Evolutionary conservation across 2,888 invertebrate genomes (phyloP), one percentile per base, ranked within the genome.

Genomic region (Malthinus seriepunctatus): DNA sequence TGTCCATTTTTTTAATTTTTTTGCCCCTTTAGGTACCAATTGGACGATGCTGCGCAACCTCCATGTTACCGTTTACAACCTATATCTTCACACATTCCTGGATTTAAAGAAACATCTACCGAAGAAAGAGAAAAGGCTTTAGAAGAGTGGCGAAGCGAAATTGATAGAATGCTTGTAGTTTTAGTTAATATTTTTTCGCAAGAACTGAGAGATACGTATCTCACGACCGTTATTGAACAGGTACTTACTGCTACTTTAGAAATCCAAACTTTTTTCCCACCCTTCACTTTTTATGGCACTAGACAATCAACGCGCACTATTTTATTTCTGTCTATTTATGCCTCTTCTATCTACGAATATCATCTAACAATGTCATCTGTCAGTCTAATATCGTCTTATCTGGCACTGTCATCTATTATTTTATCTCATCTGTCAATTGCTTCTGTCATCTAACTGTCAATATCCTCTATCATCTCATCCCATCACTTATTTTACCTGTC

Each of bases 141-240:
- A 53, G 79, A 77, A 52, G 81, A 82, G 70, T 84, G 83, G 83
- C 80, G 82, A 53, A 79, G 75, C 0, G 85, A 86, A 71, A 81
- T 86, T 7, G 84, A 84, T 60, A 80, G 82, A 71, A 85, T 91
- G 61, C 80, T 92, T 1, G 83, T 83, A 59, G 86, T 88, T 14
- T 82, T 92, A 58, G 84, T 90, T 35, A 83, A 86, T 33, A 86
- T 89, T 0, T 84, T 91, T 74, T 86, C 89, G 8, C 87, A 87
- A 71, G 91, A 91, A 73, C 84, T 91, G 14, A 84, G 89, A 68
- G 90, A 91, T 70, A 90, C 90, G 0, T 91, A 91, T 77, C 83
- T 91, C 63, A 89, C 90, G 3, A 91, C 91, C 4, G 89, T 90
- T 0, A 87, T 91, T 3, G 91, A 91, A 77, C 91, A 91, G 83